A percentile compares a stretch with the other conserved stretches of the same genome.
Conservation (phyloP, 2,797 vertebrate species). For the Macrochelys suwanniensis region DNA sequence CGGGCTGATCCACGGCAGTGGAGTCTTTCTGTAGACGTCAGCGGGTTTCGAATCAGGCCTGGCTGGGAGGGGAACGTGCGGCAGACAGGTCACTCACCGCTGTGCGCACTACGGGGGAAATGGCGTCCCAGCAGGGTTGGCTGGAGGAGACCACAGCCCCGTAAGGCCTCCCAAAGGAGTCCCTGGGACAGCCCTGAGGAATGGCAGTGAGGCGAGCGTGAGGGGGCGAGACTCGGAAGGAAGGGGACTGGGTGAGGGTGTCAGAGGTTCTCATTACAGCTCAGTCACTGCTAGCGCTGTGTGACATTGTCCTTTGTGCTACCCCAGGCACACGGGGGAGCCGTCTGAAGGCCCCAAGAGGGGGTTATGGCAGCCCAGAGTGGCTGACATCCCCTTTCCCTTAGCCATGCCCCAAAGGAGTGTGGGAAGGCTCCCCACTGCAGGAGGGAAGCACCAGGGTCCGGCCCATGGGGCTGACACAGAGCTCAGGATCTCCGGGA, state of each 20-base stretch:
- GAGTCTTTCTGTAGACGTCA: background rate
- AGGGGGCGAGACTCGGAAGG: background rate
- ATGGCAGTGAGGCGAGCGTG: too few species aligned
- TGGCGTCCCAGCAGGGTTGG: too few species aligned
- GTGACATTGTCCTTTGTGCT: background rate
- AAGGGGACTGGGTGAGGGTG: background rate
- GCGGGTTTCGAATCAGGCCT: background rate
- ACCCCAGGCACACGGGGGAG: too few species aligned
- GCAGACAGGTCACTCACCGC: background rate
- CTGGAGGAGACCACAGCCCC: background rate
- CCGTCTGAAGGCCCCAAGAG: too few species aligned
- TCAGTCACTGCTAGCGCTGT: too few species aligned
- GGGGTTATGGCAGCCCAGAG: background rate
- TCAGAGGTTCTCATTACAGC: background rate
- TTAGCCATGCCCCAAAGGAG: background rate
- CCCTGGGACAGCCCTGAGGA: background rate
- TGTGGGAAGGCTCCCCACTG: background rate
- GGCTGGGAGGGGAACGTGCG: too few species aligned
- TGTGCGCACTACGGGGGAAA: background rate
- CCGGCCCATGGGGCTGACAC: too few species aligned
- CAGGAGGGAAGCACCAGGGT: background rate
- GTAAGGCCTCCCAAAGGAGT: too few species aligned
- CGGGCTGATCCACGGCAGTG: background rate
- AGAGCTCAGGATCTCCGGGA: background rate
- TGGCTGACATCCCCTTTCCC: background rate